Base-by-base conservation (phyloP, 2,888 invertebrate genomes). In the Cephus runcator region DNA sequence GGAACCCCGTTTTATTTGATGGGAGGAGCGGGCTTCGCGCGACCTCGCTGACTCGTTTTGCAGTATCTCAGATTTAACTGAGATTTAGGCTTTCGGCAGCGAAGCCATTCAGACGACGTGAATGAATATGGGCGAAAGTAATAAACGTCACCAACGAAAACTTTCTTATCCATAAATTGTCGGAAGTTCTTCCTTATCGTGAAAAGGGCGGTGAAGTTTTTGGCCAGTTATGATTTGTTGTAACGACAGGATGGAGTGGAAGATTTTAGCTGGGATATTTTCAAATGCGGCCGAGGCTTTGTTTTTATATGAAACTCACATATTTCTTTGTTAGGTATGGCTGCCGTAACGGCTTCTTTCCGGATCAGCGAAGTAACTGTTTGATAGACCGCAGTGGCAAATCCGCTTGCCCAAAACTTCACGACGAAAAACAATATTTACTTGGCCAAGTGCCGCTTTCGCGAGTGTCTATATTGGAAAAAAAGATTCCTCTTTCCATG, bases 51-150 rank as follows among this genome's bases (percentile, higher is more conserved):
- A 76, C 69, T 79, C 79, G 76, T 74, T 79, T 79, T 76, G 76
- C 76, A 77, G 76, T 77, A 79, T 77, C 69, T 76, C 76, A 76
- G 76, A 79, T 79, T 73, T 76, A 78, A 76, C 79, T 33, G 76
- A 74, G 76, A 79, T 73, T 79, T 79, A 77, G 79, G 79, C 76
- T 76, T 79, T 79, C 79, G 69, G 73, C 76, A 35, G 34, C 69
- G 74, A 69, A 56, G 73, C 76, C 69, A 73, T 79, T 76, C 81
- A 80, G 79, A 40, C 73, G 81, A 82, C 80, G 83, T 79, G 83
- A 83, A 84, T 84, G 85, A 85, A 85, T 85, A 85, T 83, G 82
- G 79, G 83, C 81, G 83, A 84, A 84, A 85, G 86, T 87, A 87
- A 87, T 87, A 86, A 87, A 85, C 85, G 86, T 85, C 83, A 80